These are phyloP conservation scores for Lycaena phlaeas DNA, from an alignment of 2,888 invertebrate species.

Conservation along the genomic window DNA sequence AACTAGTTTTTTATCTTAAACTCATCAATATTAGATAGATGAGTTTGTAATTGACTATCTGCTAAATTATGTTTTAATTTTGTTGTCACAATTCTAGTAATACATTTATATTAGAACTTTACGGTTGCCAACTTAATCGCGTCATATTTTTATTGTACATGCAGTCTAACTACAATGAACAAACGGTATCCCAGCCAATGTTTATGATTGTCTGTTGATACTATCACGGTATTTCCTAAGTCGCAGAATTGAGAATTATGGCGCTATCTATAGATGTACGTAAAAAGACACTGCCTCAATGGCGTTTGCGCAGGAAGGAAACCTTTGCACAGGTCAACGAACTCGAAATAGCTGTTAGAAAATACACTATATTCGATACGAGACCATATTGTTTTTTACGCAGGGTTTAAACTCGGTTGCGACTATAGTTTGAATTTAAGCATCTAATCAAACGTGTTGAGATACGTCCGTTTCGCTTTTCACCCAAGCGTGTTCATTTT, in stretches of 20 bases:
- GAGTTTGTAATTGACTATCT: too few relatives aligned
- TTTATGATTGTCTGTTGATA: slow-evolving; percentile 21
- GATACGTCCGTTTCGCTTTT: slow-evolving; percentile 19
- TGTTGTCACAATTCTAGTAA: too few relatives aligned
- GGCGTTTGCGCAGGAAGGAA: slow-evolving; percentile 40
- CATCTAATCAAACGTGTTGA: slow-evolving; percentile 54
- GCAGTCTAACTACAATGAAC: too few relatives aligned
- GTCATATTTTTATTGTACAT: too few relatives aligned
- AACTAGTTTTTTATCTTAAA: too few relatives aligned
- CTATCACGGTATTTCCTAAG: slow-evolving; percentile 22
- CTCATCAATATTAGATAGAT: too few relatives aligned
- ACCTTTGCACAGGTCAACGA: slow-evolving; percentile 45
- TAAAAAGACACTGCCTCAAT: slow-evolving; percentile 28
- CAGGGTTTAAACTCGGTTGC: slow-evolving; percentile 18
- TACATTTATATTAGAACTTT: too few relatives aligned
- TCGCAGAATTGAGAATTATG: slow-evolving; percentile 27
- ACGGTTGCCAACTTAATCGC: too few relatives aligned
- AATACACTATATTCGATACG: slow-evolving; percentile 18
- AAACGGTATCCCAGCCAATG: slow-evolving; percentile 8
- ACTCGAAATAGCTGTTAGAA: slow-evolving; percentile 41
- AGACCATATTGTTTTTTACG: slow-evolving; percentile 18
- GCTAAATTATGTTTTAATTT: too few relatives aligned
- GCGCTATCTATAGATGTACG: slow-evolving; percentile 20
- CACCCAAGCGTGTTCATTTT: slow-evolving; percentile 14
- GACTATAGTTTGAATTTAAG: slow-evolving; percentile 25